Evolutionary conservation across 2,797 vertebrate genomes (phyloP).

Genomic region (Corythornis leucogaster): DNA sequence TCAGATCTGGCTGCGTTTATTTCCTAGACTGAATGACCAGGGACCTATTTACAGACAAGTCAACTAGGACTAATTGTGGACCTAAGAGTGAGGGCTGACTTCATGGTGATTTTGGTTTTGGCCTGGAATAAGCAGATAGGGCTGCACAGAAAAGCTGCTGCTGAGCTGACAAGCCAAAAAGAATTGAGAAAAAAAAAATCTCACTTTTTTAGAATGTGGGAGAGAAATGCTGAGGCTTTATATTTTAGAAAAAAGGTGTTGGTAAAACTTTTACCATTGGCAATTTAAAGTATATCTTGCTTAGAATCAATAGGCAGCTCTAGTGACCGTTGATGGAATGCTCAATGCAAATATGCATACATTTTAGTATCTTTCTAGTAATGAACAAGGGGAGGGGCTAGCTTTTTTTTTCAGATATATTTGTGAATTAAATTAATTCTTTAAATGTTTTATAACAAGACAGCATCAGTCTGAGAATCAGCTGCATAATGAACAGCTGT

Average conservation of each 20-base stretch:
- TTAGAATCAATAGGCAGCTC: background rate
- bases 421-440: slow-evolving; percentile 8
- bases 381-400: background rate
- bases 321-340: background rate
- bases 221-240: background rate
- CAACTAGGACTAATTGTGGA: background rate
- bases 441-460: slow-evolving; percentile 24
- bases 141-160: background rate
- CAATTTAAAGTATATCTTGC: slow-evolving; percentile 17
- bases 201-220: background rate
- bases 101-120: background rate
- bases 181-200: background rate
- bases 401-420: background rate
- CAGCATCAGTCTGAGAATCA: background rate
- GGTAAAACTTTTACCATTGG: background rate
- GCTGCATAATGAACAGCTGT: slow-evolving; percentile 3
- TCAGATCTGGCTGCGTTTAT: background rate
- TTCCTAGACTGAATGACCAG: background rate
- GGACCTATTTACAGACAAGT: background rate
- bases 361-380: slow-evolving; percentile 4
- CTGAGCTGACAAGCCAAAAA: background rate
- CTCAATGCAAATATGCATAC: background rate
- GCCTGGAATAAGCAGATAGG: slow-evolving; percentile 8
- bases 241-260: background rate
- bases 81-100: background rate